These are phyloP conservation scores for Epicampocera succincta DNA, from an alignment of 2,888 invertebrate genomes.

Conservation along the genomic window DNA sequence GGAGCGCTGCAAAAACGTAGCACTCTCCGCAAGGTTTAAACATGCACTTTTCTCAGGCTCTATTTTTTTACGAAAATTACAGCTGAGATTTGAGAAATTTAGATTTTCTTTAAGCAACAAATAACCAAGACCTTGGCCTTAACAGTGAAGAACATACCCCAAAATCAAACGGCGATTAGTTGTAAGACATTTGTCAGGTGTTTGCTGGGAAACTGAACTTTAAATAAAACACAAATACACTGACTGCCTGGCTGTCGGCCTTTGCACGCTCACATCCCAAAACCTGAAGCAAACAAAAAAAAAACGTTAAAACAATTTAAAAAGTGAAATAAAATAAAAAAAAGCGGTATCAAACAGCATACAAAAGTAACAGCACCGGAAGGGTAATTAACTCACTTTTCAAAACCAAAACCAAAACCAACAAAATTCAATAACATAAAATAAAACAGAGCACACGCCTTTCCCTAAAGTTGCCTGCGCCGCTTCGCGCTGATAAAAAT, in stretches of 20 bases:
- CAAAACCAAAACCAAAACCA: slow-evolving; percentile 63
- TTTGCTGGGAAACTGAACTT: slow-evolving; percentile 20
- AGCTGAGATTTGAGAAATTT: no score
- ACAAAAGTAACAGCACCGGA: slow-evolving; percentile 73
- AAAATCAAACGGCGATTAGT: no score
- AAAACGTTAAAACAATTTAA: slow-evolving; percentile 43
- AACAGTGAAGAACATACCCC: no score
- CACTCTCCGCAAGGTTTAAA: no score
- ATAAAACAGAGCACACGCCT: slow-evolving; percentile 65
- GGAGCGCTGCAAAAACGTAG: no score
- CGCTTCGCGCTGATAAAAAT: slow-evolving; percentile 27
- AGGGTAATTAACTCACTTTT: slow-evolving; percentile 80
- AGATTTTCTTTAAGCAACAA: no score
- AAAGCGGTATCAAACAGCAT: slow-evolving; percentile 39
- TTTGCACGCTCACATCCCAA: slow-evolving; percentile 14
- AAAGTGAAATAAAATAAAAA: slow-evolving; percentile 11
- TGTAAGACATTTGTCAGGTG: no score
- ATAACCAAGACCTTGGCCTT: no score
- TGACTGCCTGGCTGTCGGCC: not conserved
- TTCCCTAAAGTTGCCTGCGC: slow-evolving; percentile 57
- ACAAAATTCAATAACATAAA: slow-evolving; percentile 41
- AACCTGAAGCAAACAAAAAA: not conserved
- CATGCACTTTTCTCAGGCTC: no score
- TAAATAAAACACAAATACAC: slow-evolving; percentile 27
- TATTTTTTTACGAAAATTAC: no score